Evolutionary conservation across 2,888 invertebrate species (phyloP).

Genomic region (Chrysolina americana): DNA sequence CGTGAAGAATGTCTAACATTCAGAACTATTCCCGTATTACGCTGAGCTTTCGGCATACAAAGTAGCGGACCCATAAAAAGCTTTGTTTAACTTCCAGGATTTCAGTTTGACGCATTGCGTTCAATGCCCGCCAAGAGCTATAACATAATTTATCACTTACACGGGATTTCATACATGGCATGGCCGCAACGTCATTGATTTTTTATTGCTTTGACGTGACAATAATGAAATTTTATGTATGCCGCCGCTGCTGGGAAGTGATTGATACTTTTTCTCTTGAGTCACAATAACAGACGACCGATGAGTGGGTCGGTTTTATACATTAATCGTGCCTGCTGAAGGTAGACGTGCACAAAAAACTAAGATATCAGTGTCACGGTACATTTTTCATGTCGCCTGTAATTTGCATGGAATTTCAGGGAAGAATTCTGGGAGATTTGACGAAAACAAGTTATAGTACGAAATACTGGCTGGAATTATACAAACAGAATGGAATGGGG

Average conservation of each 20-base stretch:
- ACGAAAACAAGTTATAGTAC: no score
- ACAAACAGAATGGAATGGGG: no score
- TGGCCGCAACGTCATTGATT: conserved; percentile 39
- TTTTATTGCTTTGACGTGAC: conserved; percentile 45
- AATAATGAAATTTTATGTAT: conserved; percentile 40
- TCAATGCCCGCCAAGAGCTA: conserved; percentile 35
- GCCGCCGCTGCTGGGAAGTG: conserved; percentile 26
- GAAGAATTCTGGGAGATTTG: no score
- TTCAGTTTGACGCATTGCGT: conserved; percentile 40
- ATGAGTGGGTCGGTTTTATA: neutral
- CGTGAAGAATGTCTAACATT: conserved; percentile 23
- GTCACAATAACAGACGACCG: conserved; percentile 2
- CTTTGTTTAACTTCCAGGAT: conserved; percentile 37
- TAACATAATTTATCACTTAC: conserved; percentile 46
- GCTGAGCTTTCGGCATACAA: conserved; percentile 29
- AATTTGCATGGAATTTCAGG: no score
- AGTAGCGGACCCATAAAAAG: conserved; percentile 34
- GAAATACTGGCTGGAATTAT: no score
- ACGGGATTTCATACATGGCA: conserved; percentile 33
- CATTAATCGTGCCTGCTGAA: conserved; percentile 7
- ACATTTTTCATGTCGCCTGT: neutral
- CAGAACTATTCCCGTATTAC: conserved; percentile 31
- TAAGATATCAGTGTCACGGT: neutral
- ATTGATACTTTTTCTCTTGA: conserved; percentile 37
- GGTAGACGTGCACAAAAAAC: conserved; percentile 6